These are phyloP conservation scores for Sylvia borin DNA, from an alignment of 2,797 vertebrate species.

Conservation along the genomic window DNA sequence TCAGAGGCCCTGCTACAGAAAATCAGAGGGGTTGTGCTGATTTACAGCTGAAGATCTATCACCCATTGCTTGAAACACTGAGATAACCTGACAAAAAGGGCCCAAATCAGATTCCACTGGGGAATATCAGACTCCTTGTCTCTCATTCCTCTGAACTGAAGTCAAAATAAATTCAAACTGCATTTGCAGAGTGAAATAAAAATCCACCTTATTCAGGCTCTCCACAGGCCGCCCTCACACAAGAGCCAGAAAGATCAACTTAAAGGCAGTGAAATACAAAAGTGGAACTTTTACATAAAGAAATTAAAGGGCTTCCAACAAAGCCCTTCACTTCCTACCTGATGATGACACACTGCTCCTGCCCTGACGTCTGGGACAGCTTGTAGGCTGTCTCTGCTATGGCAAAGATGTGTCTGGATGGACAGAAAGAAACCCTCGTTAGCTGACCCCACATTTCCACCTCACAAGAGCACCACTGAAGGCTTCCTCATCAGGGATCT, in stretches of 20 bases:
- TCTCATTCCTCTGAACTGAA: neutral
- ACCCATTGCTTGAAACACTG: neutral
- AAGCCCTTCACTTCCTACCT: slow-evolving; percentile 71
- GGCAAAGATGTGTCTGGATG: slow-evolving; percentile 87
- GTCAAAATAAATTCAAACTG: neutral
- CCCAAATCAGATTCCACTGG: neutral
- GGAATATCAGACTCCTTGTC: neutral
- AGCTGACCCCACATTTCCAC: neutral
- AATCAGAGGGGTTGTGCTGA: neutral
- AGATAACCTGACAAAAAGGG: neutral
- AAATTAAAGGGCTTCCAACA: neutral
- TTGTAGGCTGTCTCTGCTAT: slow-evolving; percentile 83
- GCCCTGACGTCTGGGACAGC: slow-evolving; percentile 79
- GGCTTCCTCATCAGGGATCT: neutral
- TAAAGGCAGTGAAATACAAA: neutral
- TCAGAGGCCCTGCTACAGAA: neutral
- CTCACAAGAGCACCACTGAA: neutral
- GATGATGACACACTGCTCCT: slow-evolving; percentile 86
- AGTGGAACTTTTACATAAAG: neutral
- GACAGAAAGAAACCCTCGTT: neutral
- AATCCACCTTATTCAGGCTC: neutral
- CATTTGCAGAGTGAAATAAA: neutral
- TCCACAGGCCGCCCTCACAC: neutral
- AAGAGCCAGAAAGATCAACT: neutral
- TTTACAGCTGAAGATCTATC: neutral